These are phyloP conservation scores for Calypte anna DNA, from an alignment of 2,113 vertebrate species.

Conservation along the genomic window DNA sequence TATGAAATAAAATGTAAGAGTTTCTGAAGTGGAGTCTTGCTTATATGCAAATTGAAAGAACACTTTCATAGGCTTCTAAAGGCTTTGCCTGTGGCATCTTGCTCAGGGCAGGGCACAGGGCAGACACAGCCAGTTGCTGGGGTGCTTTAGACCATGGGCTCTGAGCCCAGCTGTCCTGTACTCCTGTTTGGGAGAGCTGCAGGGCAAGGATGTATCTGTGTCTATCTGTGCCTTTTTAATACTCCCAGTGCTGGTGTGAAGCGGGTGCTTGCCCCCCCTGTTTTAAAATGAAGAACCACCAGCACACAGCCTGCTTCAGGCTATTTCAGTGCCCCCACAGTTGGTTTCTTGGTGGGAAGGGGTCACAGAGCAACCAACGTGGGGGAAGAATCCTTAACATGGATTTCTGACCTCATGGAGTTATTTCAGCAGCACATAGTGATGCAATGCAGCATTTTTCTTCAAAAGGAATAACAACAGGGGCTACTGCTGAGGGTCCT, in stretches of 20 bases:
- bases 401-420: background rate
- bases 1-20: constrained; percentile 79
- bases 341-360: background rate
- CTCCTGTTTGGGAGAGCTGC: background rate
- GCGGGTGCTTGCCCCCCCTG: background rate
- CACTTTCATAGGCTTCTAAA: background rate
- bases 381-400: background rate
- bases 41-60: constrained; percentile 40
- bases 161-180: background rate
- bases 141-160: background rate
- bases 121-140: background rate
- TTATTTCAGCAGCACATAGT: background rate
- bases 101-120: background rate
- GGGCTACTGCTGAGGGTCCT: background rate
- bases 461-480: background rate
- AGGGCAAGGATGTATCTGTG: background rate
- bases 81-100: background rate
- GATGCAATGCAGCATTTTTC: constrained; percentile 44
- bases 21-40: constrained; percentile 58
- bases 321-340: background rate
- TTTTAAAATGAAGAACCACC: background rate
- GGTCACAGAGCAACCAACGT: background rate
- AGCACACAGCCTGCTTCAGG: background rate
- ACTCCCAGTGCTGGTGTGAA: background rate
- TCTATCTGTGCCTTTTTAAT: background rate